A percentile compares a stretch with the other conserved stretches of the same genome.
Evolutionary conservation across 1,140 invertebrate species (phyloP).

Genomic region (Drosophila insularis): DNA sequence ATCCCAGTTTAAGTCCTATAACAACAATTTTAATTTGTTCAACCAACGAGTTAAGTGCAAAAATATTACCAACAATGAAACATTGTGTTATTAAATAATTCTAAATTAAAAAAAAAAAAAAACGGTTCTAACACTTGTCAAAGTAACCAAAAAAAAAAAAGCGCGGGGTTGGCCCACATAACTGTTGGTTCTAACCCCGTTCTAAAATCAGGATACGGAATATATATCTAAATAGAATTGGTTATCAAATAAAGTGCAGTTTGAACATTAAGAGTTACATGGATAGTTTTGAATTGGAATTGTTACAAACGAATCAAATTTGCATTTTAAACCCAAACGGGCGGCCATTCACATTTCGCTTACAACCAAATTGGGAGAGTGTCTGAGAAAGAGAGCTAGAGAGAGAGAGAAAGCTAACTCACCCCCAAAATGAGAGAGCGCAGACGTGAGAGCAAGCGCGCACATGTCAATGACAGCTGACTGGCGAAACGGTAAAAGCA

Average conservation of each 20-base stretch:
- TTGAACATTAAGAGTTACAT: not conserved
- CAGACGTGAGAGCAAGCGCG: slow-evolving; percentile 46
- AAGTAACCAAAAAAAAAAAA: slow-evolving; percentile 4
- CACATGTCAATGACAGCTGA: slow-evolving; percentile 76
- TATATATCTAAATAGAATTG: no score
- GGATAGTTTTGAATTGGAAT: slow-evolving; percentile 9
- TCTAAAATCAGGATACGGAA: not conserved
- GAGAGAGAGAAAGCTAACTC: slow-evolving; percentile 11
- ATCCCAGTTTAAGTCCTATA: not conserved
- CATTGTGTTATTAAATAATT: not conserved
- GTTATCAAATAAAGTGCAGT: not conserved
- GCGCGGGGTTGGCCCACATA: slow-evolving; percentile 9
- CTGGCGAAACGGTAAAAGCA: slow-evolving; percentile 37
- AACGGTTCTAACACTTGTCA: not conserved
- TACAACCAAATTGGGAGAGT: not conserved
- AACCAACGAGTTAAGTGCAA: not conserved
- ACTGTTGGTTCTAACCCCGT: not conserved
- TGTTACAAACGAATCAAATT: slow-evolving; percentile 41
- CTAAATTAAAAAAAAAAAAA: not conserved
- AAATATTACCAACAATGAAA: not conserved
- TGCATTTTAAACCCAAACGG: slow-evolving; percentile 44
- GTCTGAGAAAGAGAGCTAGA: slow-evolving; percentile 14
- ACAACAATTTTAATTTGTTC: not conserved
- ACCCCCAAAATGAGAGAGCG: slow-evolving; percentile 38
- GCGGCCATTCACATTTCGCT: slow-evolving; percentile 58